Percentiles rank a stretch among this genome's conserved stretches.
Conservation (phyloP, 2,797 vertebrate species). For the Etheostoma perlongum region DNA sequence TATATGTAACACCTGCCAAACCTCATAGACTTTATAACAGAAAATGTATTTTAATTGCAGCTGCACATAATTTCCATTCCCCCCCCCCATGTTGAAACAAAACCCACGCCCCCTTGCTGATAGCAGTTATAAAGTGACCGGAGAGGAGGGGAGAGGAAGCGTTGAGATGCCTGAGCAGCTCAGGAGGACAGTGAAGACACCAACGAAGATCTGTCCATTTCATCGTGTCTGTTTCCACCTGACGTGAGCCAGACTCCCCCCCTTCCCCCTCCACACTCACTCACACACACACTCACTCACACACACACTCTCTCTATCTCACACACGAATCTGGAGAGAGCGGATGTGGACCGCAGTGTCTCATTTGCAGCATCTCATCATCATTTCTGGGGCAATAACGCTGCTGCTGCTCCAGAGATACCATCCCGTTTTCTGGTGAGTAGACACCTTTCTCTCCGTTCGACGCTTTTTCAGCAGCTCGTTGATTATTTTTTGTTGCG, state of each 20-base stretch:
- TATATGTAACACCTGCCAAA: no score
- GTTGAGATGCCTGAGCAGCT: constrained; percentile 50
- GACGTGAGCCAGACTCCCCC: constrained; percentile 24
- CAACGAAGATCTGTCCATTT: constrained; percentile 55
- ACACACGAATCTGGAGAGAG: constrained; percentile 13
- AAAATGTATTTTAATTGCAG: no score
- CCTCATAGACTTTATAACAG: no score
- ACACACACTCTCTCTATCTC: constrained; percentile 5
- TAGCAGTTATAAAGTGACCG: not conserved
- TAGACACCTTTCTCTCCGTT: constrained; percentile 5
- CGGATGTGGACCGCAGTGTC: constrained; percentile 77
- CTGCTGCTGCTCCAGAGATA: constrained; percentile 35
- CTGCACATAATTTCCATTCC: no score
- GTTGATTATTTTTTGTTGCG: not conserved
- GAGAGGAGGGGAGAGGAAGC: constrained; percentile 29
- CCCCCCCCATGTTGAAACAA: no score
- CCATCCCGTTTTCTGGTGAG: constrained; percentile 60
- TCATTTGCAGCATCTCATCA: constrained; percentile 53
- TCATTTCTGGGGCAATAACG: constrained; percentile 21
- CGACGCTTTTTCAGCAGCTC: not conserved
- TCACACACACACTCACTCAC: constrained; percentile 8
- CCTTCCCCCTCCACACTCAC: not conserved
- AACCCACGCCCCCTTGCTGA: no score
- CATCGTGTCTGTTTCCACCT: constrained; percentile 55
- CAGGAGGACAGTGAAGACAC: constrained; percentile 28